A percentile compares a stretch with the other conserved stretches of the same genome.
phyloP scores from a whole-genome alignment of 1,140 invertebrate species.

The Atta colombica region DNA sequence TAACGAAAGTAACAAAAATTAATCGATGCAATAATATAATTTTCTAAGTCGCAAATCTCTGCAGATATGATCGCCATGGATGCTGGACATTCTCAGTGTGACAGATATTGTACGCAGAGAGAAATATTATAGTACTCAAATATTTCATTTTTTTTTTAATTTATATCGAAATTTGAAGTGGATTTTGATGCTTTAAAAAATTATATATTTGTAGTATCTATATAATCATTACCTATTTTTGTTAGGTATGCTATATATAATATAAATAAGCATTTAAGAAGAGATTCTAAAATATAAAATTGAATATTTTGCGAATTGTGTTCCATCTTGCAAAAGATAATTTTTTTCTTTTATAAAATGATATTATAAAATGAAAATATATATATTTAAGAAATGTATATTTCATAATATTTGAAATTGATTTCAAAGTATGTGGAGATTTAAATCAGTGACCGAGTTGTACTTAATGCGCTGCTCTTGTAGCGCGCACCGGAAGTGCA shows the following conservation, averaged over 20 bases:
- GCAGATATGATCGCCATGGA: slow-evolving; percentile 84
- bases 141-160: not conserved
- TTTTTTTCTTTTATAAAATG: not conserved
- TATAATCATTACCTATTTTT: not conserved
- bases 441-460: slow-evolving; percentile 39
- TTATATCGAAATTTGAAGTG: not conserved
- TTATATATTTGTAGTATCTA: not conserved
- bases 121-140: not conserved
- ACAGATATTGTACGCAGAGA: slow-evolving; percentile 81
- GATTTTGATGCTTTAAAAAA: not conserved
- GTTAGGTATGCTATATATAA: not conserved
- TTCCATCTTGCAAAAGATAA: not conserved
- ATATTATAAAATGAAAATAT: too few species aligned
- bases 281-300: not conserved
- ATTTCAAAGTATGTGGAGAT: slow-evolving; percentile 17
- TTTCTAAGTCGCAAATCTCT: not conserved
- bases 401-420: not conserved
- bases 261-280: not conserved
- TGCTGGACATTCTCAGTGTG: slow-evolving; percentile 75
- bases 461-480: not conserved
- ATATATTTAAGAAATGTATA: too few species aligned
- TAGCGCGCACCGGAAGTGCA: slow-evolving; percentile 21
- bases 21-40: not conserved
- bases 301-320: not conserved
- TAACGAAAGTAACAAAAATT: not conserved